phyloP scores from a whole-genome alignment of 1,140 invertebrate genomes.

The Brachionus plicatilis region DNA sequence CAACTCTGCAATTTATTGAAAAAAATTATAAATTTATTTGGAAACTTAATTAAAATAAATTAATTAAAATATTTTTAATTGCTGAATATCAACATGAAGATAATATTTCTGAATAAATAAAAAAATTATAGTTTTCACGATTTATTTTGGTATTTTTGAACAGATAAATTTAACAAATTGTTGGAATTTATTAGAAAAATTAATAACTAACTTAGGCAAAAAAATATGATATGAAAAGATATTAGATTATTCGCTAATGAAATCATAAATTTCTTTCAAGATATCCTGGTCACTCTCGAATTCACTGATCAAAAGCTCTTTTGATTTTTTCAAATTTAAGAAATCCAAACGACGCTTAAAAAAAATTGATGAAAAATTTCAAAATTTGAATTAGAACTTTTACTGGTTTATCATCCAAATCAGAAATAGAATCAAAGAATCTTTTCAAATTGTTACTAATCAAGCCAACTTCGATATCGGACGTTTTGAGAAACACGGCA shows the following conservation, averaged over 20 bases:
- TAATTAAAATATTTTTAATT: no score
- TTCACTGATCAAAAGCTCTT: constrained; percentile 5
- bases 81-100: no score
- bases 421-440: constrained; percentile 4
- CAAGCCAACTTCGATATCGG: neutral
- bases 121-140: neutral
- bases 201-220: neutral
- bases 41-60: no score
- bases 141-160: neutral
- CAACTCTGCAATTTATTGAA: no score
- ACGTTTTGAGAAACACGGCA: neutral
- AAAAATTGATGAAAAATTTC: neutral
- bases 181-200: neutral
- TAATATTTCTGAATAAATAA: no score
- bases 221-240: neutral
- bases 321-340: constrained; percentile 25
- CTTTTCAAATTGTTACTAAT: constrained; percentile 24
- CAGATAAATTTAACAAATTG: neutral
- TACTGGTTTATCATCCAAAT: neutral
- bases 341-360: constrained; percentile 18
- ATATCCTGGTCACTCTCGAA: constrained; percentile 27
- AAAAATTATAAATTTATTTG: no score
- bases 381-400: neutral
- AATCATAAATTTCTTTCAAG: constrained; percentile 16
- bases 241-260: neutral